These are phyloP conservation scores for Sebastolobus alascanus DNA, from an alignment of 2,797 vertebrate genomes.

Conservation along the genomic window DNA sequence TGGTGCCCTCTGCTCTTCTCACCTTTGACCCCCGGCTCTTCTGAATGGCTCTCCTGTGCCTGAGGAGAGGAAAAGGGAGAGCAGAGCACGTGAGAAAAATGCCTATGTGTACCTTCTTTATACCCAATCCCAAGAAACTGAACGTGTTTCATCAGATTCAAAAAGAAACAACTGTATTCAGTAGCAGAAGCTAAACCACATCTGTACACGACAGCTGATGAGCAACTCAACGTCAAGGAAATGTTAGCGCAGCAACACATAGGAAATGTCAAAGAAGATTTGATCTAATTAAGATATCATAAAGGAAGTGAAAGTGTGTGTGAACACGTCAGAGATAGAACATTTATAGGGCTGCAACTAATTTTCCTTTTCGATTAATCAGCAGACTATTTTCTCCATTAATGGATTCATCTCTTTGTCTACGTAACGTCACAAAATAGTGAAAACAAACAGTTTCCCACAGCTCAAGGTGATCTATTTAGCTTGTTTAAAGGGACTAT, in stretches of 20 bases:
- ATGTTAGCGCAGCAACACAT: not conserved
- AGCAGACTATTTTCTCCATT: not conserved
- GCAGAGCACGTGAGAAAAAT: conserved; percentile 15
- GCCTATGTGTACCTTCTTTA: not conserved
- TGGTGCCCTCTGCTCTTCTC: conserved; percentile 86
- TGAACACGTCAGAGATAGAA: not conserved
- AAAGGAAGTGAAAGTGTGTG: not conserved
- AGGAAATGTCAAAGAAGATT: not conserved
- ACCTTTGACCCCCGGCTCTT: conserved; percentile 85
- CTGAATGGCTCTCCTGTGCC: conserved; percentile 87
- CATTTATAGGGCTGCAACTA: not conserved
- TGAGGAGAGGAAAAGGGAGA: conserved; percentile 37
- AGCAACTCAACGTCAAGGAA: not conserved
- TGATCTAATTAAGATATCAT: not conserved
- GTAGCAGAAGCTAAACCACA: not conserved
- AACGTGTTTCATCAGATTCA: not conserved
- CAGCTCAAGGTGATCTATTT: not conserved
- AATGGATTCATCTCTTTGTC: not conserved
- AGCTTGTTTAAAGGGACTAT: not conserved
- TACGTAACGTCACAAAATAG: not conserved
- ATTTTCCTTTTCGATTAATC: not conserved
- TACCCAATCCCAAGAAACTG: not conserved
- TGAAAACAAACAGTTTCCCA: not conserved
- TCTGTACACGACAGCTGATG: not conserved
- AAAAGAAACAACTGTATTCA: not conserved